Evolutionary conservation across 2,888 invertebrate species (phyloP).

Genomic region (Luffia ferchaultella): DNA sequence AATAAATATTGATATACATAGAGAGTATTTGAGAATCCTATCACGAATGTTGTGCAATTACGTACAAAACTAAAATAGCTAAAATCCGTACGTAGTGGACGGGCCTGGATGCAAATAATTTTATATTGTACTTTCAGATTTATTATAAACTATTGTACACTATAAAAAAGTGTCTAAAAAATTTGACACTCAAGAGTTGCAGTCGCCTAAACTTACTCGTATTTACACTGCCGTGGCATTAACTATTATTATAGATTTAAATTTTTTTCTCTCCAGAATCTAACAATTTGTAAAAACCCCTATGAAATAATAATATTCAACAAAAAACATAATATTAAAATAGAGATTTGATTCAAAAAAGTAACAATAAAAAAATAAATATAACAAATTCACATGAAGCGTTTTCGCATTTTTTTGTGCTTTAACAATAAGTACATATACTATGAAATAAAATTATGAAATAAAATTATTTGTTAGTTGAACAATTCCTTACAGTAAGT

Average conservation of each 20-base stretch:
- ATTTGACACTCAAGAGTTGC: conserved; percentile 39
- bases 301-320: too few relatives aligned
- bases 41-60: not conserved
- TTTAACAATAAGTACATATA: too few relatives aligned
- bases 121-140: not conserved
- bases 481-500: not conserved
- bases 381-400: too few relatives aligned
- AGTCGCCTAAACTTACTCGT: conserved; percentile 2
- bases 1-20: too few relatives aligned
- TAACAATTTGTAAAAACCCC: too few relatives aligned
- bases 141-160: conserved; percentile 6
- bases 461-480: not conserved
- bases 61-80: not conserved
- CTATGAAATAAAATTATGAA: too few relatives aligned
- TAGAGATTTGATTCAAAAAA: too few relatives aligned
- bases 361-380: too few relatives aligned
- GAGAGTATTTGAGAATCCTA: too few relatives aligned
- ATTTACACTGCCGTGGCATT: not conserved
- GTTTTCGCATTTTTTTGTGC: too few relatives aligned
- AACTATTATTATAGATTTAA: not conserved
- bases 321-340: too few relatives aligned
- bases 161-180: conserved; percentile 33
- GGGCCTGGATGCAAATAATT: not conserved
- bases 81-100: not conserved
- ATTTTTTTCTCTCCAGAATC: not conserved